A percentile compares a stretch with the other conserved stretches of the same genome.
These are phyloP conservation scores for Panzeria rudis DNA, from an alignment of 2,888 invertebrate genomes.

Conservation along the genomic window DNA sequence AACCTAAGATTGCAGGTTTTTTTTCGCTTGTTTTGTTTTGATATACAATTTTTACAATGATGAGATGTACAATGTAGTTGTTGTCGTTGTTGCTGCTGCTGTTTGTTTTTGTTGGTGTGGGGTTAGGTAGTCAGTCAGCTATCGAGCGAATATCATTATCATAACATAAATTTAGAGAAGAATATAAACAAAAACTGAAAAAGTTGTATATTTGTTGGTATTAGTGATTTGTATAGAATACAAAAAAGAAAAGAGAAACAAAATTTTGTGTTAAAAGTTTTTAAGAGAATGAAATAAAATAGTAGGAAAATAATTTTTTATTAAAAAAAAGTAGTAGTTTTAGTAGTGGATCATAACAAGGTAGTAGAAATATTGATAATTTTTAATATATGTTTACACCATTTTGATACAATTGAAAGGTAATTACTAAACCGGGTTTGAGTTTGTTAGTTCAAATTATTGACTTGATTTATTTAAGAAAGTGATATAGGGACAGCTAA, in stretches of 20 bases:
- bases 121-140: constrained; percentile 46
- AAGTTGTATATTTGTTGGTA: constrained; percentile 35
- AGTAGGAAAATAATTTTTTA: not conserved
- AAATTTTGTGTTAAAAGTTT: constrained; percentile 20
- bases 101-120: constrained; percentile 50
- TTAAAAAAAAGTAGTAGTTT: constrained; percentile 41
- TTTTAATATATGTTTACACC: too few species aligned
- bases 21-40: constrained; percentile 68
- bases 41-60: constrained; percentile 62
- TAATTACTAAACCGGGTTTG: too few species aligned
- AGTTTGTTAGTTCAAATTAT: too few species aligned
- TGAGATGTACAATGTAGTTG: constrained; percentile 33
- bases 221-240: constrained; percentile 66
- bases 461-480: too few species aligned
- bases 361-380: constrained; percentile 3
- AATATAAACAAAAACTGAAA: constrained; percentile 71
- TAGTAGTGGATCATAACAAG: constrained; percentile 4
- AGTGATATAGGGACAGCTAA: too few species aligned
- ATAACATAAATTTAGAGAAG: constrained; percentile 69
- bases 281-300: constrained; percentile 56
- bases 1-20: constrained; percentile 77
- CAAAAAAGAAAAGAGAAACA: constrained; percentile 56
- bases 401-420: too few species aligned
- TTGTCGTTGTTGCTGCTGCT: constrained; percentile 27
- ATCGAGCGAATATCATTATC: constrained; percentile 56